Evolutionary conservation across 1,140 invertebrate species (phyloP), one percentile per base, ranked within the genome.

Genomic region (Prorops nasuta): DNA sequence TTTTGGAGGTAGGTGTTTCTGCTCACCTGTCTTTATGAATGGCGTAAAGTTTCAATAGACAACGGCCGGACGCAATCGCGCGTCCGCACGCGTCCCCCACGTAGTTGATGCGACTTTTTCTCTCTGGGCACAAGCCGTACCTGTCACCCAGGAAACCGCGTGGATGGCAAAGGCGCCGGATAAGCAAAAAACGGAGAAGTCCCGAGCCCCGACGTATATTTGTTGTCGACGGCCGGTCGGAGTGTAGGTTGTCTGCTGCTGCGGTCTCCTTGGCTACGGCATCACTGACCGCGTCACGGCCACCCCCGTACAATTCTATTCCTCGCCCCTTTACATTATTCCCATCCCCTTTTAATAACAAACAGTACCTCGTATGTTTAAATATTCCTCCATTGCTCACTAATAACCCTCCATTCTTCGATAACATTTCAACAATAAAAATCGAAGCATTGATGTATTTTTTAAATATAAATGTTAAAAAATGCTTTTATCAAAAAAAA

Each of bases 181-280:
- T 18, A 34, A 51, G 52, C 49, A 60, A 56, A 71, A 69, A 67
- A 32, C 44, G 56, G 32, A 45, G 43, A 49, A 50, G 14, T 18
- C 15, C 9, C 54, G 32, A 48, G 57, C 44, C 45, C 12, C 53
- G 46, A 8, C 52, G 45, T 51, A 60, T 56, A 68, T 71, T 65
- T 57, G 69, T 67, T 68, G 66, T 67, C 58, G 56, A 71, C 65
- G 64, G 49, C 58, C 61, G 51, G 62, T 54, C 51, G 56, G 52
- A 67, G 64, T 67, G 63, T 68, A 63, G 64, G 66, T 74, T 72
- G 73, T 74, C 74, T 73, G 70, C 72, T 74, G 54, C 67, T 66
- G 58, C 62, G 67, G 75, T 77, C 74, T 69, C 75, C 75, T 76
- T 74, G 75, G 62, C 75, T 77, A 77, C 75, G 71, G 74, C 74